Evolutionary conservation across 37 sponge, comb jelly and placozoan genomes (phyloP), one percentile per base, ranked within the genome.

Genomic region (Cladorhizidae sp.): DNA sequence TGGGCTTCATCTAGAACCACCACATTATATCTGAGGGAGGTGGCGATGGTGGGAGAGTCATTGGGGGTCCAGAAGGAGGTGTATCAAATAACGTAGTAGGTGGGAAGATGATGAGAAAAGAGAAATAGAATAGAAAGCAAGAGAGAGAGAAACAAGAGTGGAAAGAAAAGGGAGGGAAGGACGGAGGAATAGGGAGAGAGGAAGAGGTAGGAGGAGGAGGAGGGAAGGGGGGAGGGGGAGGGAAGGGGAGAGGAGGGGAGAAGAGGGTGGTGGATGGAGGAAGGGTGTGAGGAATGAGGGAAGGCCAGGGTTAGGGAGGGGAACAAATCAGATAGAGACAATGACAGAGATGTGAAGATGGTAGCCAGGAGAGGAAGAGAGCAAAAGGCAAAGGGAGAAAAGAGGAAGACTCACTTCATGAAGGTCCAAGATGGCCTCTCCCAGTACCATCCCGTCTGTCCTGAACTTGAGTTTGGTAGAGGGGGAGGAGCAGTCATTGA

Each of bases 1-100:
- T 97, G 98, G 42, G 98, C 98, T 65, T 97, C 98, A 57, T 97
- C 98, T 37, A 97, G 72, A 23, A 97, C 82, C 5, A 97, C 84
- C 22, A 83, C 76, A 56, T 73, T 64, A 67, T 95, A 95, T 26
- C 95, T 91, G 74, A 3, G 17, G 29, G 0, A n/a, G n/a, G n/a
- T 22, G 73, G 1, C n/a, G n/a, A 12, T 26, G 18, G 72, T 12
- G 1, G 49, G 37, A 0, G 18, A 14, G 57, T 18, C 18, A 14
- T 55, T n/a, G 49, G 9, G 49, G 9, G 49, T 12, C 8, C 8
- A 45, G 49, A 45, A 9, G 9, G 49, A 45, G 49, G 49, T 12
- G 49, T 12, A 9, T 12, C 8, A 45, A 9, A 45, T 5, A 9
- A 45, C 8, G 49, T 5, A 45, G 49, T 12, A 9, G 9, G 49